Base-by-base conservation (phyloP, 1,140 invertebrate genomes). In the Nasonia longicornis region DNA sequence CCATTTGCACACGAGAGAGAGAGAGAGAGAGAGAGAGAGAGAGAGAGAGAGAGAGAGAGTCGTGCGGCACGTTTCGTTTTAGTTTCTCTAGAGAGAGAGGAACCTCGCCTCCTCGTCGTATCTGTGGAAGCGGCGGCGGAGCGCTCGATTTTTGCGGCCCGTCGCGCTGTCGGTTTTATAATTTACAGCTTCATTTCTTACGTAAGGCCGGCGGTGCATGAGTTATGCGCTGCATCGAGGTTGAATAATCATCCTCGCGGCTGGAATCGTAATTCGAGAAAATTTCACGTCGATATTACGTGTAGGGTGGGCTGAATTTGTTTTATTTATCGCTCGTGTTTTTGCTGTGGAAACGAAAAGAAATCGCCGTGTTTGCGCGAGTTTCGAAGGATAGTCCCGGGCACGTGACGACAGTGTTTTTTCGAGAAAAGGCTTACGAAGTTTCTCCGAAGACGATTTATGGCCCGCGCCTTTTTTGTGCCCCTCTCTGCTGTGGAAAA, bases 11-110 rank as follows among this genome's bases (percentile, higher is more conserved):
- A n/a, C 52, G 26, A 26, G 26, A 26, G 26, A 26, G 26, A 26
- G 26, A 26, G 26, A 26, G 26, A 26, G 26, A 26, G 26, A 26
- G 26, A 26, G 26, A 26, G 26, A 26, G 26, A 26, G 26, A 26
- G 26, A 26, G 26, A 26, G 26, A 26, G 26, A 26, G 26, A 26
- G 26, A 26, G 26, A 26, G 26, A 26, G 31, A 78, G 48, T 77
- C 76, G 81, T 82, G 81, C 76, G n/a, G 81, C 81, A 82, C 64
- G 81, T 74, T 79, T 82, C 71, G 64, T 82, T 82, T 74, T 69
- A 31, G 16, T 75, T 35, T 73, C 69, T 42, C 20, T 0, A 58
- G 52, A n/a, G 52, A 58, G 48, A n/a, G 52, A 58, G 52, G 45
- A 48, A 16, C 45, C 45, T 48, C 31, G 38, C 31, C 63, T 66